These are phyloP conservation scores for Pissodes strobi DNA, from an alignment of 1,140 invertebrate species.

Conservation along the genomic window DNA sequence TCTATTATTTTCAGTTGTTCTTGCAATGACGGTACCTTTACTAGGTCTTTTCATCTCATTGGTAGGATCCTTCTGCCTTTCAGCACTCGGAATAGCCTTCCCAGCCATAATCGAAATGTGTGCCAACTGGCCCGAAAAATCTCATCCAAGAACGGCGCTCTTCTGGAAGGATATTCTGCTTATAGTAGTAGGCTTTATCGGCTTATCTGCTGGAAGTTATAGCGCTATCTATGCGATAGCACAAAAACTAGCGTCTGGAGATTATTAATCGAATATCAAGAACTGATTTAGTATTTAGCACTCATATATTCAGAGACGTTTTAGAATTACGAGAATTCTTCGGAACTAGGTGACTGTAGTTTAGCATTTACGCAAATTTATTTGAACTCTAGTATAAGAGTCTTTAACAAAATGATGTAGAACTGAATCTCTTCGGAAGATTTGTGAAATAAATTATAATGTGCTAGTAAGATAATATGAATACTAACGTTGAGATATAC, in stretches of 20 bases:
- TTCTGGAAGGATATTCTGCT: conserved; percentile 61
- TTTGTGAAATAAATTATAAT: no score
- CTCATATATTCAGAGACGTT: no score
- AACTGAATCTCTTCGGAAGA: no score
- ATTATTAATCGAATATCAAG: conserved; percentile 23
- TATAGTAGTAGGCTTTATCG: conserved; percentile 61
- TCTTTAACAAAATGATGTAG: no score
- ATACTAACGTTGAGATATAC: no score
- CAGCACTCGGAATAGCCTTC: conserved; percentile 79
- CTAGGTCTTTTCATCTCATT: conserved; percentile 84
- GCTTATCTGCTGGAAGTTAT: conserved; percentile 55
- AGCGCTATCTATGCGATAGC: conserved; percentile 52
- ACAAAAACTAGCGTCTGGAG: conserved; percentile 31
- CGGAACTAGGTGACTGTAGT: no score
- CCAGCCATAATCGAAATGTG: conserved; percentile 81
- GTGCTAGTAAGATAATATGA: no score
- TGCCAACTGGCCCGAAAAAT: conserved; percentile 60
- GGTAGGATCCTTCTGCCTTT: conserved; percentile 80
- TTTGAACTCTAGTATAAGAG: no score
- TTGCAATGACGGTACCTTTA: conserved; percentile 74
- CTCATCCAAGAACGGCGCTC: conserved; percentile 53
- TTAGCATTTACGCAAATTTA: no score
- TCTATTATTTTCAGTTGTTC: conserved; percentile 61
- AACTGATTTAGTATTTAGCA: no score
- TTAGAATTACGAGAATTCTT: no score